These are phyloP conservation scores for Cheilinus undulatus DNA, from an alignment of 2,113 vertebrate genomes.

Conservation along the genomic window DNA sequence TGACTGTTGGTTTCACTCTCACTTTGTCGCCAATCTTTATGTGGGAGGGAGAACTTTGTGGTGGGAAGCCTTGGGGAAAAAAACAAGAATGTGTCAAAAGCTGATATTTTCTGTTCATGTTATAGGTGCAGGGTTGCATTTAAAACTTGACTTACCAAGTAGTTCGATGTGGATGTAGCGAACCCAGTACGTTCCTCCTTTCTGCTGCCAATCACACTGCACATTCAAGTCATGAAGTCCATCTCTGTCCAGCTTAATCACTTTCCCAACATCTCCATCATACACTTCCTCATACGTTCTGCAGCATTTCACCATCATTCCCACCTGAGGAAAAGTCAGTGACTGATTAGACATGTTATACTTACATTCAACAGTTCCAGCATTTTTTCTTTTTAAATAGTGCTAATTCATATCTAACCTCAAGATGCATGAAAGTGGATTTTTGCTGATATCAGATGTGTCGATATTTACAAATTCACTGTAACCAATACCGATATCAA, in stretches of 20 bases:
- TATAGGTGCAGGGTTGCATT: not conserved
- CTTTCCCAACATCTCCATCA: conserved; percentile 96
- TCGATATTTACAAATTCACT: no score
- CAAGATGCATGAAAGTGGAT: no score
- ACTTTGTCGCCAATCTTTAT: conserved; percentile 99
- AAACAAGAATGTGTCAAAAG: conserved; percentile 2
- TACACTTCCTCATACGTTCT: conserved; percentile 97
- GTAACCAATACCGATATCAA: no score
- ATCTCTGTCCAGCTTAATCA: conserved; percentile 97
- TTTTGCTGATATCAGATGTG: no score
- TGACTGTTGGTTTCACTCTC: conserved; percentile 92
- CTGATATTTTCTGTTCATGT: not conserved
- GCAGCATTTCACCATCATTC: conserved; percentile 99
- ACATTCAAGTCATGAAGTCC: conserved; percentile 97
- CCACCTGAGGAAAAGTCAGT: conserved; percentile 84
- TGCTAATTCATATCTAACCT: no score
- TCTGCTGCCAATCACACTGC: conserved; percentile 99
- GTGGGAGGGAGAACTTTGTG: conserved; percentile 94
- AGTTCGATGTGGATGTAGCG: conserved; percentile 98
- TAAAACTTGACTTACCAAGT: conserved; percentile 85
- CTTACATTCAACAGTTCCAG: no score
- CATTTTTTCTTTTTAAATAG: no score
- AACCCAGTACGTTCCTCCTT: conserved; percentile 99
- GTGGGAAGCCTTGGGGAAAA: conserved; percentile 89
- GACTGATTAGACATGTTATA: not conserved